A percentile compares a stretch with the other conserved stretches of the same genome.
These are phyloP conservation scores for Asobara japonica DNA, from an alignment of 1,140 invertebrate genomes.

Conservation along the genomic window DNA sequence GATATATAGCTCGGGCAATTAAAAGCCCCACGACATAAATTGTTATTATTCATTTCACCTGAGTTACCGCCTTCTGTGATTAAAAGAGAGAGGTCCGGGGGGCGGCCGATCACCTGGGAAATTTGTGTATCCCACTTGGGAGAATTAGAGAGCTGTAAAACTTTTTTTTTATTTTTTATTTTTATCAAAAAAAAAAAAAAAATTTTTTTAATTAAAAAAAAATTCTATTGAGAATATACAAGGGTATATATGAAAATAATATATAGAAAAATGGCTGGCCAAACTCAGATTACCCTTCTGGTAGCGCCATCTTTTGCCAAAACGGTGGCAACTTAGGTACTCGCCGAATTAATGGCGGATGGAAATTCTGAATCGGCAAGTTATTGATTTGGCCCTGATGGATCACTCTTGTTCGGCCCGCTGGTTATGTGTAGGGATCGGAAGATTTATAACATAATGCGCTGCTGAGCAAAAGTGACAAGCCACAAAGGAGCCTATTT, in stretches of 20 bases:
- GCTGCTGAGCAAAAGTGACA: background rate
- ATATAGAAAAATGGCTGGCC: background rate
- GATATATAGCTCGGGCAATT: background rate
- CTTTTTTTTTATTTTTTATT: too few species aligned
- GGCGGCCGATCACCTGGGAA: background rate
- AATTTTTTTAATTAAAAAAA: too few species aligned
- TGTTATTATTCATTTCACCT: background rate
- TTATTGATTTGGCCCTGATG: too few species aligned
- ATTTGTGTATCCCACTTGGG: background rate
- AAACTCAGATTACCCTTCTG: too few species aligned
- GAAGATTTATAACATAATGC: background rate
- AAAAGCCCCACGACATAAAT: background rate
- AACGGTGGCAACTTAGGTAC: too few species aligned
- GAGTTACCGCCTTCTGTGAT: background rate
- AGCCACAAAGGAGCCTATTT: slow-evolving; percentile 4
- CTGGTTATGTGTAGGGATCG: too few species aligned
- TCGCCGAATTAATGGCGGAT: too few species aligned
- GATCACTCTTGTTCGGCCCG: too few species aligned
- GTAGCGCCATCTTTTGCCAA: too few species aligned
- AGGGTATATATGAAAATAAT: background rate
- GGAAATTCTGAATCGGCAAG: too few species aligned
- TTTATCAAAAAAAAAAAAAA: too few species aligned
- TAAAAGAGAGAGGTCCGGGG: background rate
- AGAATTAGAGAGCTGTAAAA: background rate
- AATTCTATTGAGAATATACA: too few species aligned